A percentile compares a stretch with the other conserved stretches of the same genome.
phyloP scores from a whole-genome alignment of 2,113 vertebrate species.

The Corythornis cristatus region DNA sequence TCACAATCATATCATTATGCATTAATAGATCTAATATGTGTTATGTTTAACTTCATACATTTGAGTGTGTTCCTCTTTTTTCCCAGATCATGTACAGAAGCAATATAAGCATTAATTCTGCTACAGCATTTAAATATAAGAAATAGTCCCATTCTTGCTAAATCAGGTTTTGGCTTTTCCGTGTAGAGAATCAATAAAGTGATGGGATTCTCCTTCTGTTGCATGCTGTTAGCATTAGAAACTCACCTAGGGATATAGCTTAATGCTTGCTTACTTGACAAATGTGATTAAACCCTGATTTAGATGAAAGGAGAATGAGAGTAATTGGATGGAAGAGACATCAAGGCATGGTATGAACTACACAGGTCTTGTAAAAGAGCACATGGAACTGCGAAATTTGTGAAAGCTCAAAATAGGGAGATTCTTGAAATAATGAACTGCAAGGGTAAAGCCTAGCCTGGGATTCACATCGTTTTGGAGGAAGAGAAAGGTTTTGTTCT shows the following conservation, averaged over 20 bases:
- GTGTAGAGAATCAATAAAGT: slow-evolving; percentile 6
- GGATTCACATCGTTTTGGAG: background rate
- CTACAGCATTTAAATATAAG: background rate
- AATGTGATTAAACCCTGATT: slow-evolving; percentile 35
- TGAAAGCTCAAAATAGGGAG: background rate
- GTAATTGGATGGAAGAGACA: background rate
- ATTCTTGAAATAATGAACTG: background rate
- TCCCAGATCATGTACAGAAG: background rate
- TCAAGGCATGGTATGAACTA: background rate
- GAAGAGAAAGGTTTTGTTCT: background rate
- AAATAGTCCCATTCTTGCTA: slow-evolving; percentile 1
- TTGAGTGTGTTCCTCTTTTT: background rate
- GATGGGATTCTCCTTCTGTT: slow-evolving; percentile 32
- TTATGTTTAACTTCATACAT: background rate
- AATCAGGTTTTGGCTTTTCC: slow-evolving; percentile 34
- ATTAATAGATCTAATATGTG: background rate
- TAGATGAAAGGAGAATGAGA: slow-evolving; percentile 11
- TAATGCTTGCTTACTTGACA: slow-evolving; percentile 47
- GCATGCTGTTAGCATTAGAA: slow-evolving; percentile 39
- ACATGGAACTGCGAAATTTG: background rate
- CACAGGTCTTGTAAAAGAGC: background rate
- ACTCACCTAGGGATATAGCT: slow-evolving; percentile 23
- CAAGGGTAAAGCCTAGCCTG: background rate
- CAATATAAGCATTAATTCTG: background rate
- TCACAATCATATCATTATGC: background rate